Evolutionary conservation across 1,140 invertebrate genomes (phyloP).

Genomic region (Sminthurides bifidus): DNA sequence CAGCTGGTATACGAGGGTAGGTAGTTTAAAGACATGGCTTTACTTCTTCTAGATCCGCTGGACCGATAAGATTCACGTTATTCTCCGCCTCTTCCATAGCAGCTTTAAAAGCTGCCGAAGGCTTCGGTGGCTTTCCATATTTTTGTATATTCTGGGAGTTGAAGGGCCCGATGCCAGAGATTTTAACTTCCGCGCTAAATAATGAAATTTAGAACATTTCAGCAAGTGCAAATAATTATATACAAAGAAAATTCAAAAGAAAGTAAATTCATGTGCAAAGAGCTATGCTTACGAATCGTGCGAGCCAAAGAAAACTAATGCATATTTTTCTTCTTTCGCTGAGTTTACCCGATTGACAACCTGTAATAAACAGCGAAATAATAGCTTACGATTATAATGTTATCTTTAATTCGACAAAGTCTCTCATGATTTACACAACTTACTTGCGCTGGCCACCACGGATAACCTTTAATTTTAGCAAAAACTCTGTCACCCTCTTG

Average conservation of each 20-base stretch:
- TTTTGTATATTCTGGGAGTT: not conserved
- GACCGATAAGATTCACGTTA: not conserved
- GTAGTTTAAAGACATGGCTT: not conserved
- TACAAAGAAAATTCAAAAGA: not conserved
- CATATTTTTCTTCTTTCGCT: slow-evolving; percentile 6
- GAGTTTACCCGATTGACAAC: not conserved
- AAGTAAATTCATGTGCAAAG: not conserved
- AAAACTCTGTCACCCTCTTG: slow-evolving; percentile 1
- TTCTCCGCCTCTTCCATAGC: slow-evolving; percentile 3
- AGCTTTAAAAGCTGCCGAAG: not conserved
- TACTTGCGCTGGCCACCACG: slow-evolving; percentile 3
- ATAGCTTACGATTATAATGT: slow-evolving; percentile 1
- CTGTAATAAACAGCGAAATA: too few relatives aligned
- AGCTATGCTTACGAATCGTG: slow-evolving; percentile 3
- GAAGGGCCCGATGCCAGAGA: not conserved
- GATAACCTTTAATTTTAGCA: slow-evolving; percentile 6
- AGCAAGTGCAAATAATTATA: not conserved
- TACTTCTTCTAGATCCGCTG: not conserved
- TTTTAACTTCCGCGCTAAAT: slow-evolving; percentile 1
- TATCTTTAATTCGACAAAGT: not conserved
- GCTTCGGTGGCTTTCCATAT: not conserved
- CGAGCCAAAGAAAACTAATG: slow-evolving; percentile 1
- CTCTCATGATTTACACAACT: not conserved
- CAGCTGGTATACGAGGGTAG: not conserved
- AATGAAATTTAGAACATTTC: not conserved